Base-by-base conservation (phyloP, 2,113 vertebrate genomes). In the Rhipidura dahli region DNA sequence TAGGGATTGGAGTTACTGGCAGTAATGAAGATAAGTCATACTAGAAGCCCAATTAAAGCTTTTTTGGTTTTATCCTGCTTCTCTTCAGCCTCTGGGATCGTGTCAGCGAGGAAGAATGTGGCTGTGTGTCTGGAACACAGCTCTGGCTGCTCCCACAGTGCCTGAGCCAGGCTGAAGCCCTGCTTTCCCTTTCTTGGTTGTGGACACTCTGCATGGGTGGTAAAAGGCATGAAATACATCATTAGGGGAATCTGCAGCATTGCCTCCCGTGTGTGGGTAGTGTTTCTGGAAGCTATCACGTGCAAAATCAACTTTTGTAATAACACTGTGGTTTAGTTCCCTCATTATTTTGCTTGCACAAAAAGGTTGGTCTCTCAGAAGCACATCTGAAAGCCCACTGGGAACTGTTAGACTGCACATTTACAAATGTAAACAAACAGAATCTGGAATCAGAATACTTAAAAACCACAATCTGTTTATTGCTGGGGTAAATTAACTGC, bases 171-270 rank as follows among this genome's bases (percentile, higher is more conserved):
- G 50, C 59, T 66, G 76, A 60, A 89, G 27, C 44, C 51, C 56
- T 1, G 1, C 68, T 77, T 92, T 90, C 35, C 79, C 71, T 89
- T 92, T 92, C 94, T 92, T 86, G 79, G 90, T 76, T 80, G 79
- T 61, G 78, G 68, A 66, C 35, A 26, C 15, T 61, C 50, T 83
- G 80, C 89, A 83, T 1, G 15, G 47, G 80, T 88, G 77, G 53
- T 66, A 81, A 80, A 86, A 90, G 60, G 63, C 88, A 89, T n/a
- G 37, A 80, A 59, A 59, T 87, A 13, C 4, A 66, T 73, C 56
- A 28, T 28, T 20, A 44, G 22, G 56, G 83, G 76, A 83, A 75
- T 73, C 86, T 90, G 66, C 79, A 93, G 82, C 13, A 4, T 57
- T 92, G 71, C 71, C 45, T 87, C 8, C 47, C 26, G 11, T 20